A percentile compares a stretch with the other conserved stretches of the same genome.
Evolutionary conservation across 2,888 invertebrate genomes (phyloP).

Genomic region (Branchellion lobata): DNA sequence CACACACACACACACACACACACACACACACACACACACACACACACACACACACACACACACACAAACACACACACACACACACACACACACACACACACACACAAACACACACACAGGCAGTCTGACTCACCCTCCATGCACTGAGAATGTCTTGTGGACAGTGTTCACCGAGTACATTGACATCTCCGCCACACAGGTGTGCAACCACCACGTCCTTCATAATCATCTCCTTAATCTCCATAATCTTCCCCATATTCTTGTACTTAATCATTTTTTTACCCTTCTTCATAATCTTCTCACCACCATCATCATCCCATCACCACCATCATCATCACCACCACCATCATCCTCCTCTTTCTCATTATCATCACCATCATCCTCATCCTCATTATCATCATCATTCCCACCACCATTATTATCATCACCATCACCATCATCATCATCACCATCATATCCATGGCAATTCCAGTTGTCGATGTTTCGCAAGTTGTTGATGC

Average conservation of each 20-base stretch:
- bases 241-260: background rate
- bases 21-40: too few species aligned
- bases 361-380: background rate
- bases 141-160: slow-evolving; percentile 57
- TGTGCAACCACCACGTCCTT: background rate
- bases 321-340: background rate
- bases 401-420: background rate
- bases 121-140: slow-evolving; percentile 58
- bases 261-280: background rate
- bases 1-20: too few species aligned
- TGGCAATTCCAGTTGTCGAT: slow-evolving; percentile 16
- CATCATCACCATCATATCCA: background rate
- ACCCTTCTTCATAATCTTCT: background rate
- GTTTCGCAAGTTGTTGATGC: slow-evolving; percentile 33
- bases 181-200: slow-evolving; percentile 50
- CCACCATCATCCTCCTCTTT: background rate
- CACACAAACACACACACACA: too few species aligned
- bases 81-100: too few species aligned
- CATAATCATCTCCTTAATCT: background rate
- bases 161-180: slow-evolving; percentile 54
- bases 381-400: background rate
- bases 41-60: too few species aligned
- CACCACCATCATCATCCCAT: background rate
- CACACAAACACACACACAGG: slow-evolving; percentile 49
- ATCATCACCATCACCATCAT: too few species aligned